Evolutionary conservation across 2,797 vertebrate genomes (phyloP).

Genomic region (Alosa sapidissima): DNA sequence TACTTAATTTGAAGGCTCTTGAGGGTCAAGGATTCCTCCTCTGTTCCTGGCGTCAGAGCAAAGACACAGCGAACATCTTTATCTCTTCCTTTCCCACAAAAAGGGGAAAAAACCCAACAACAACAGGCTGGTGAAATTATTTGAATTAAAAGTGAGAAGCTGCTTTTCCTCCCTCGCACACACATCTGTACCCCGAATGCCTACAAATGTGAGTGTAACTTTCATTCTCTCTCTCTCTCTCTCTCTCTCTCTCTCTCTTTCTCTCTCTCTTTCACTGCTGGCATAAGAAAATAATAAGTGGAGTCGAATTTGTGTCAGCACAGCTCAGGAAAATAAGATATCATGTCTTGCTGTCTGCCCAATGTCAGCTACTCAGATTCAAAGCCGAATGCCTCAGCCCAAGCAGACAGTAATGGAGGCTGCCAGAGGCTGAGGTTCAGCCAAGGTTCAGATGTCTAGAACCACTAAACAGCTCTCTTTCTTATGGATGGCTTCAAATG

Average conservation of each 20-base stretch:
- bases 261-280: conserved; percentile 55
- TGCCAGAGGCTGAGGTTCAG: conserved; percentile 87
- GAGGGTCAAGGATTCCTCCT: conserved; percentile 72
- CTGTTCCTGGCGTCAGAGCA: conserved; percentile 43
- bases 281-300: conserved; percentile 92
- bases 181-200: conserved; percentile 86
- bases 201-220: conserved; percentile 71
- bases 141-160: conserved; percentile 82
- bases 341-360: conserved; percentile 95
- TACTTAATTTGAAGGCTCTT: conserved; percentile 70
- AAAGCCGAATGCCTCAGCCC: conserved; percentile 88
- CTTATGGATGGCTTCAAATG: conserved; percentile 19
- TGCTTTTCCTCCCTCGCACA: conserved; percentile 44
- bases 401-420: conserved; percentile 80
- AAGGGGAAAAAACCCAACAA: conserved; percentile 46
- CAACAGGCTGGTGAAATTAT: conserved; percentile 82
- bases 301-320: conserved; percentile 93
- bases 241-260: conserved; percentile 1
- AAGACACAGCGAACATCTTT: conserved; percentile 81
- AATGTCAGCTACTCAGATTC: conserved; percentile 91
- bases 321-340: conserved; percentile 97
- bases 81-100: conserved; percentile 61
- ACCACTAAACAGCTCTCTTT: conserved; percentile 77
- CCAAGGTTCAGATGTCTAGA: conserved; percentile 90
- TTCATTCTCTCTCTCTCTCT: conserved; percentile 45